Evolutionary conservation across 2,888 invertebrate species (phyloP).

Genomic region (Tiliacea citrago): DNA sequence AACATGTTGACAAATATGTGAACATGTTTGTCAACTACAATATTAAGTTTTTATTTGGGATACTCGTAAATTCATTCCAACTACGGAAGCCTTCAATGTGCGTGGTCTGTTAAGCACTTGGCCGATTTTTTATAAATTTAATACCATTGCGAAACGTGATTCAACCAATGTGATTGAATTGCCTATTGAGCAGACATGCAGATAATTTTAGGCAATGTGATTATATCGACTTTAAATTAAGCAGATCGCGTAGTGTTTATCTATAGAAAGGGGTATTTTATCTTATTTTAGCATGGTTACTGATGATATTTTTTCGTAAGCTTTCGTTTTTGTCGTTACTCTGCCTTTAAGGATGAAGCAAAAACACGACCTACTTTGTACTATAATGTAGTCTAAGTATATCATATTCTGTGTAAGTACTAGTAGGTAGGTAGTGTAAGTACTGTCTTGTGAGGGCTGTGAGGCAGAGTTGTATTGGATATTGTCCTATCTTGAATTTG

Average conservation of each 20-base stretch:
- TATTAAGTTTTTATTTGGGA: too few species aligned
- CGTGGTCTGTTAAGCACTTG: too few species aligned
- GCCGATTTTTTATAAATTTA: too few species aligned
- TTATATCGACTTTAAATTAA: background rate
- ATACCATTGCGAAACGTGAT: conserved; percentile 1
- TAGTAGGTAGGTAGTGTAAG: background rate
- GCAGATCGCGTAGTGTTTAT: background rate
- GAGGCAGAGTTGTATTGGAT: background rate
- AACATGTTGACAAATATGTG: too few species aligned
- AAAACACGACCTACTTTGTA: background rate
- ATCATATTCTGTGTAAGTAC: background rate
- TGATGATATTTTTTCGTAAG: background rate
- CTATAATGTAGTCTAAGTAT: background rate
- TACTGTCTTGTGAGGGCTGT: background rate
- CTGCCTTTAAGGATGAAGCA: background rate
- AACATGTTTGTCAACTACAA: too few species aligned
- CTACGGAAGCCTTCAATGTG: too few species aligned
- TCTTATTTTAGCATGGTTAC: background rate
- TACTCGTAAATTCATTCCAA: too few species aligned
- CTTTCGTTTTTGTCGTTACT: background rate
- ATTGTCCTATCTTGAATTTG: background rate
- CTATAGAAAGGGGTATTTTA: background rate
- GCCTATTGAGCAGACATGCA: background rate
- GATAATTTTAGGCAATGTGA: background rate
- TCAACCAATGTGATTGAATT: background rate